Conservation (phyloP, 2,797 vertebrate genomes). For the Acanthiza pusilla region DNA sequence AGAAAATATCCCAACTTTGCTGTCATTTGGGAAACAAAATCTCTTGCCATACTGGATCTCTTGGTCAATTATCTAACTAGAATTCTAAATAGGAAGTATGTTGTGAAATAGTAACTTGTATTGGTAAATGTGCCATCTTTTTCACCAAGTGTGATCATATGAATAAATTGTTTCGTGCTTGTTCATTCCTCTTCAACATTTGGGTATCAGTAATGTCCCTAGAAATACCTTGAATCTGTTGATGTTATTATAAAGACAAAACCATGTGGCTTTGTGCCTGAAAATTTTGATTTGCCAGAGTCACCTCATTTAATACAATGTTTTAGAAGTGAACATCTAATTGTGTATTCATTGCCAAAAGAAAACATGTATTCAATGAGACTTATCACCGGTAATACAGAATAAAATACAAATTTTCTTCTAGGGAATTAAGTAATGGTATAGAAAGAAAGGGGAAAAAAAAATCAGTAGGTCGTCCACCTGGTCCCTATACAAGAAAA, state of each 20-base stretch:
- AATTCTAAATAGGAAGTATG: not conserved
- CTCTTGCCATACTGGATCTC: not conserved
- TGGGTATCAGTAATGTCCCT: not conserved
- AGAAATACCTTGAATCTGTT: not conserved
- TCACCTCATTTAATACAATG: not conserved
- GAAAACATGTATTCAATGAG: not conserved
- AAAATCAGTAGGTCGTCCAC: slow-evolving; percentile 84
- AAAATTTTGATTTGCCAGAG: not conserved
- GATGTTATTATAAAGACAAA: not conserved
- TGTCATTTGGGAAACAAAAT: not conserved
- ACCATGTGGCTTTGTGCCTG: not conserved
- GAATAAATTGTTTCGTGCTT: not conserved
- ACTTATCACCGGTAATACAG: not conserved
- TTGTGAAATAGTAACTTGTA: not conserved
- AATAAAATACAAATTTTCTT: slow-evolving; percentile 51
- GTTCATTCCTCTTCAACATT: not conserved
- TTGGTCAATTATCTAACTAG: not conserved
- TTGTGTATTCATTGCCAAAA: not conserved
- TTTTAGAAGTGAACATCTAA: not conserved
- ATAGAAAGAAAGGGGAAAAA: slow-evolving; percentile 88
- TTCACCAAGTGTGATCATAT: not conserved
- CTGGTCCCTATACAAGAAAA: slow-evolving; percentile 87
- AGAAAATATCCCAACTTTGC: not conserved
- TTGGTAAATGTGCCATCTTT: not conserved
- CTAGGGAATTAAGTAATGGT: slow-evolving; percentile 86